Evolutionary conservation across 1,140 invertebrate genomes (phyloP).

Genomic region (Reticulitermes speratus): DNA sequence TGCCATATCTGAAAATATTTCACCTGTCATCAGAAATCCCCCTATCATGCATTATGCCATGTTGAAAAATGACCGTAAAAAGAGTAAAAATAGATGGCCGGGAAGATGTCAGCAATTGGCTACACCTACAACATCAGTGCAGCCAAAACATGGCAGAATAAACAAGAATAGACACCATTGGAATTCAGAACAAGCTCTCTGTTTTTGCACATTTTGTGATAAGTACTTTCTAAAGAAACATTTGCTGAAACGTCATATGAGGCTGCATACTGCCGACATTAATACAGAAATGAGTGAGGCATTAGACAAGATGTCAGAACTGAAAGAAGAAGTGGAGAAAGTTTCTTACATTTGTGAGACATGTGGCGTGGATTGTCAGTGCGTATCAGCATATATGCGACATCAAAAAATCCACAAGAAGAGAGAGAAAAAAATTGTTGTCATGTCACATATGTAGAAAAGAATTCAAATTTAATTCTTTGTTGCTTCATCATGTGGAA

Average conservation of each 20-base stretch:
- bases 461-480: constrained; percentile 7
- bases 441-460: constrained; percentile 7
- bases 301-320: background rate
- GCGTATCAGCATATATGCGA: background rate
- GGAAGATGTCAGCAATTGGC: background rate
- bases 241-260: background rate
- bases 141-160: background rate
- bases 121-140: background rate
- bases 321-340: background rate
- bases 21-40: background rate
- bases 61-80: background rate
- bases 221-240: background rate
- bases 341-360: background rate
- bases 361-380: background rate
- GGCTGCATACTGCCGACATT: background rate
- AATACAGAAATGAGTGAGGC: background rate
- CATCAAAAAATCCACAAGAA: background rate
- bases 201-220: background rate
- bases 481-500: background rate
- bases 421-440: background rate
- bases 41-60: background rate
- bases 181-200: background rate
- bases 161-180: background rate
- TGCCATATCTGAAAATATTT: background rate
- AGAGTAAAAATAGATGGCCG: background rate